Evolutionary conservation across 2,888 invertebrate genomes (phyloP).

Genomic region (Rapana venosa): DNA sequence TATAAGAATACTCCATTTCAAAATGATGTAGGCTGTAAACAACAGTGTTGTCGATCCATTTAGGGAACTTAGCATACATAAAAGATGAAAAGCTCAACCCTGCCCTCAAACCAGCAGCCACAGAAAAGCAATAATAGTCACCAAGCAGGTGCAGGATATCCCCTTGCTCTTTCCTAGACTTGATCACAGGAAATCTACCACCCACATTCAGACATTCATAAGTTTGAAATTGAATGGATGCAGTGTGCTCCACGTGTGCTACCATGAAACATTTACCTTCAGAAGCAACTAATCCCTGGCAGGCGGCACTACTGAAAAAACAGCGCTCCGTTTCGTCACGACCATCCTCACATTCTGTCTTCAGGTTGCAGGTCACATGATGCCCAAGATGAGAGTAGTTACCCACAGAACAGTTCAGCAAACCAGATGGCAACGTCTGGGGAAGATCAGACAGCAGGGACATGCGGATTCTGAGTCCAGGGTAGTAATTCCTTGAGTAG

Average conservation of each 20-base stretch:
- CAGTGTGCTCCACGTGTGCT: no score
- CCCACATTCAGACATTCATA: neutral
- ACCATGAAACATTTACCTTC: neutral
- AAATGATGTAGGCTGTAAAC: no score
- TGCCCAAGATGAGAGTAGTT: neutral
- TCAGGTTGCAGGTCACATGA: neutral
- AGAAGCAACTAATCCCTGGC: neutral
- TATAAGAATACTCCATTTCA: neutral
- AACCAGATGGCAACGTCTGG: neutral
- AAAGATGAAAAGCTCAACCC: neutral
- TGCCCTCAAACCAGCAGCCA: neutral
- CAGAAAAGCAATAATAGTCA: no score
- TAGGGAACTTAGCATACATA: no score
- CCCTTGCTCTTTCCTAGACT: neutral
- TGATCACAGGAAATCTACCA: neutral
- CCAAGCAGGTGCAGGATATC: neutral
- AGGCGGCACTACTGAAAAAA: neutral
- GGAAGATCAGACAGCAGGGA: neutral
- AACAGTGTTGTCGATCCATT: no score
- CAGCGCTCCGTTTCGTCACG: neutral
- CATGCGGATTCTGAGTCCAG: neutral
- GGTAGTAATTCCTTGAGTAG: no score
- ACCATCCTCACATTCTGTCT: neutral
- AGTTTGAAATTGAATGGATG: neutral
- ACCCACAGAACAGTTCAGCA: neutral